Evolutionary conservation across 2,797 vertebrate genomes (phyloP).

Genomic region (Pteropus rufus): DNA sequence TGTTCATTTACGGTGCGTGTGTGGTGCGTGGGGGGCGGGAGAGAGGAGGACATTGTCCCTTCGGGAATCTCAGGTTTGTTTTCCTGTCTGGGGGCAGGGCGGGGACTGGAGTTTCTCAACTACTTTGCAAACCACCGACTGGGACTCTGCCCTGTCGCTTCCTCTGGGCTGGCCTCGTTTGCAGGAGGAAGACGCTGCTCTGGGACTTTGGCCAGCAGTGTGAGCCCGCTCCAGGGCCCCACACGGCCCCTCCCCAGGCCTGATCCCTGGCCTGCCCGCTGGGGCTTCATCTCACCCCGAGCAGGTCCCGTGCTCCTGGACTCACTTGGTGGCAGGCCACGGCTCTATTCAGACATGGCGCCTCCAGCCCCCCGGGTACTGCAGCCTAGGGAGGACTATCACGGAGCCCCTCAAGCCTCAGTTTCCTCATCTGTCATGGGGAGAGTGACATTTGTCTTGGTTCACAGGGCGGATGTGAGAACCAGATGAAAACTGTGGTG

Average conservation of each 20-base stretch:
- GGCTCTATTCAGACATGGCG: neutral
- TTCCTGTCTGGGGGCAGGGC: neutral
- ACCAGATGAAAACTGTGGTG: neutral
- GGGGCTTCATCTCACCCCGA: neutral
- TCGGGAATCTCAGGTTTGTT: neutral
- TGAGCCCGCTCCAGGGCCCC: neutral
- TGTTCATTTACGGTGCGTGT: accelerated
- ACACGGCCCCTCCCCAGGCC: neutral
- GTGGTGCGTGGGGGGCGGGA: too few relatives aligned
- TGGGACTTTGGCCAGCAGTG: too few relatives aligned
- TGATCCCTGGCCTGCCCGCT: neutral
- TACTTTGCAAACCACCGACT: neutral
- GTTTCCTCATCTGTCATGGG: neutral
- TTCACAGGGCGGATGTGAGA: neutral
- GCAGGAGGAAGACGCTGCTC: neutral
- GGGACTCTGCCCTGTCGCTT: neutral
- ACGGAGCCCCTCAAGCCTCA: neutral
- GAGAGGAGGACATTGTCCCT: neutral
- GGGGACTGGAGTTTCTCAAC: neutral
- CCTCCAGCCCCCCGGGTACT: neutral
- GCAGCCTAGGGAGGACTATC: too few relatives aligned
- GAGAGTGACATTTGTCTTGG: neutral
- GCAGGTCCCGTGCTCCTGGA: neutral
- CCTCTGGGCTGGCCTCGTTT: accelerated
- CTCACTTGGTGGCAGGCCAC: accelerated